Base-by-base conservation (phyloP, 2,888 invertebrate species). In the Timema cristinae region DNA sequence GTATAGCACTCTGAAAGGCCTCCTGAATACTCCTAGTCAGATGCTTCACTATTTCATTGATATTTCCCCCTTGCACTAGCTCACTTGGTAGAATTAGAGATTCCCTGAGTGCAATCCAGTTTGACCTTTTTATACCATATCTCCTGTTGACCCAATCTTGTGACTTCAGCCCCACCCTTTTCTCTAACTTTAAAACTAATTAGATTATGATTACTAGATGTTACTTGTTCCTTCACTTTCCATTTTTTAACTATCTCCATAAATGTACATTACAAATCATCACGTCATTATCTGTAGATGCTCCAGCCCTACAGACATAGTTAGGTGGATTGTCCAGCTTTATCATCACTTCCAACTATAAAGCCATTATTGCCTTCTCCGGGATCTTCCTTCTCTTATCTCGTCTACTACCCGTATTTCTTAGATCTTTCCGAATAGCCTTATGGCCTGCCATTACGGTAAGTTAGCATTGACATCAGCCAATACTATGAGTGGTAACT, bases 381-480 rank as follows among this genome's bases (percentile, higher is more conserved):
- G 63, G 6, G 5, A 7, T 13, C 15, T 61, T 50, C 0, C 69
- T 63, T 59, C 59, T 5, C 4, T 69, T 50, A 50, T 69, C 61
- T 15, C 15, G 6, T 4, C 2, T 6, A 5, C 50, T 6, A n/a
- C n/a, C n/a, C n/a, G n/a, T n/a, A n/a, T n/a, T n/a, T n/a, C n/a
- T n/a, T n/a, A n/a, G n/a, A n/a, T n/a, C n/a, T n/a, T n/a, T n/a
- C n/a, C n/a, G n/a, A n/a, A n/a, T n/a, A n/a, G n/a, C n/a, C n/a
- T n/a, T n/a, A n/a, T n/a, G n/a, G 69, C 59, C 9, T 10, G 6
- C 69, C 69, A 69, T 6, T 50, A 7, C 11, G 13, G 11, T 0
- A 50, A 69, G 48, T 5, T 69, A 2, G 69, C 69, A 47, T 69
- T 69, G 9, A 50, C 7, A 48, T 69, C 69, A 47, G 63, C n/a